These are phyloP conservation scores for Triops cancriformis DNA, from an alignment of 1,140 invertebrate species.

Conservation along the genomic window DNA sequence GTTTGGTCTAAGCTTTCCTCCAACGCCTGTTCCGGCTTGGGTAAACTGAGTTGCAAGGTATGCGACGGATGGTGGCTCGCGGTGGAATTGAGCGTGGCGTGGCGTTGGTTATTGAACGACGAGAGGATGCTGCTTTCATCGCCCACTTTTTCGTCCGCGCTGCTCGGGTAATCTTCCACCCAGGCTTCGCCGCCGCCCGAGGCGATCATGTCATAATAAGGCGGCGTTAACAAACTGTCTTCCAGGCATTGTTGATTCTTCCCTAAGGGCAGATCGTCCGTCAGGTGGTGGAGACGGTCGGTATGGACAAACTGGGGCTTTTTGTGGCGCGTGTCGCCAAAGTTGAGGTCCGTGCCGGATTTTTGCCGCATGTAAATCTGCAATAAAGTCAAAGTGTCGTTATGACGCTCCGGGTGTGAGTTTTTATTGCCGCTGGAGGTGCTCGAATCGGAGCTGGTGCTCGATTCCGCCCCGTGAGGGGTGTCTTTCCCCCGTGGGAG, in stretches of 20 bases:
- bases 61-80: background rate
- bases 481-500: background rate
- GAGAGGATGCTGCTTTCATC: constrained; percentile 15
- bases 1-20: constrained; percentile 21
- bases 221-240: constrained; percentile 16
- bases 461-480: constrained; percentile 3
- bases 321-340: background rate
- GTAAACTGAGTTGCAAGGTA: background rate
- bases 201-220: constrained; percentile 21
- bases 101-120: background rate
- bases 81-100: constrained; percentile 15
- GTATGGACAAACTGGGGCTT: constrained; percentile 15
- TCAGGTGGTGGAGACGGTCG: background rate
- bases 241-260: background rate
- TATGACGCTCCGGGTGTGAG: constrained; percentile 9
- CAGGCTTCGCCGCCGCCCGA: constrained; percentile 27
- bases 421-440: constrained; percentile 8
- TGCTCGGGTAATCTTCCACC: constrained; percentile 29
- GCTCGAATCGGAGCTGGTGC: constrained; percentile 10
- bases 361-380: constrained; percentile 29
- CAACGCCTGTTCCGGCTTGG: background rate
- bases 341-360: constrained; percentile 18
- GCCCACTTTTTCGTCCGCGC: constrained; percentile 26
- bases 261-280: background rate
- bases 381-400: constrained; percentile 21